phyloP scores from a whole-genome alignment of 1,140 invertebrate species.

The Drosophila ohnishii region DNA sequence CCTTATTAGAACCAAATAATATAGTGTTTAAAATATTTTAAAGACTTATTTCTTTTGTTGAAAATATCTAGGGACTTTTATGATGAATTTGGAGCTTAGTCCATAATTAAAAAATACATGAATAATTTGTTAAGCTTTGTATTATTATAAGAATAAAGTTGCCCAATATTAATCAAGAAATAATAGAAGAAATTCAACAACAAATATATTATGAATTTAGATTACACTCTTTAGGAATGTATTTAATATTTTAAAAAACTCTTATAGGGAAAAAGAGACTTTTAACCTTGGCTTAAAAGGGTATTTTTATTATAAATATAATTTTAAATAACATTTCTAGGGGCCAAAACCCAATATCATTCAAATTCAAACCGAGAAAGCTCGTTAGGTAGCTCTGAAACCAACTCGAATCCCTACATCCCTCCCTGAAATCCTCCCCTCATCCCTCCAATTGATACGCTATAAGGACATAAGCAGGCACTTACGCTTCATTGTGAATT shows the following conservation, averaged over 20 bases:
- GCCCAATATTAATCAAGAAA: too few species aligned
- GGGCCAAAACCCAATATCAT: neutral
- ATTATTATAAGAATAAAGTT: neutral
- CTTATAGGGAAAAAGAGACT: too few species aligned
- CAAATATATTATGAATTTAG: neutral
- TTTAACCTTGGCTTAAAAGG: too few species aligned
- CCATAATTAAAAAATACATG: neutral
- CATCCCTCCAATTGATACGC: constrained; percentile 13
- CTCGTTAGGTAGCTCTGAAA: neutral
- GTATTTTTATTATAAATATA: too few species aligned
- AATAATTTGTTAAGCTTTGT: neutral
- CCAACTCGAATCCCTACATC: neutral
- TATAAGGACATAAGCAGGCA: constrained; percentile 20
- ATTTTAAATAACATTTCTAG: neutral
- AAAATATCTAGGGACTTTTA: neutral
- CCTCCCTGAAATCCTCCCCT: neutral
- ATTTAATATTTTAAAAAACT: too few species aligned
- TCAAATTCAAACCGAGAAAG: neutral
- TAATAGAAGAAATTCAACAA: too few species aligned
- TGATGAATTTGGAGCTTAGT: neutral
- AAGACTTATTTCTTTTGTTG: neutral
- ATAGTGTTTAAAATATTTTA: neutral
- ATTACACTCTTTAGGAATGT: too few species aligned
- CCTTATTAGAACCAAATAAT: neutral
- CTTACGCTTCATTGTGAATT: constrained; percentile 41